Conservation (phyloP, 2,113 vertebrate species). For the Octodon degus region DNA sequence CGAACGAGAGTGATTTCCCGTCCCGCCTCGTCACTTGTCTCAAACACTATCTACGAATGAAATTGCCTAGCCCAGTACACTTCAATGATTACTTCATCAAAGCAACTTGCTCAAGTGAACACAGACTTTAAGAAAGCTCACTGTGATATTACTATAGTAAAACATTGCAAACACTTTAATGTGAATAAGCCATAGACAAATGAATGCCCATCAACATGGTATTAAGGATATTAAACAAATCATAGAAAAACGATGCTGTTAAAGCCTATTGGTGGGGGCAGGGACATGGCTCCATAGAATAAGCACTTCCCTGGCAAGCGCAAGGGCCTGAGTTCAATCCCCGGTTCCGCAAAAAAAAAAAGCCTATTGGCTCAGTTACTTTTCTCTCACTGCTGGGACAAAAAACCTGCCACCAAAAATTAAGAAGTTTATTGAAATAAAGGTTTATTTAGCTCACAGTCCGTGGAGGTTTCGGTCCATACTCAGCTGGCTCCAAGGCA, state of each 20-base stretch:
- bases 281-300: too few relatives aligned
- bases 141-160: neutral
- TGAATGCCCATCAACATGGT: rapidly evolving
- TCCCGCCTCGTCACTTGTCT: neutral
- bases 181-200: neutral
- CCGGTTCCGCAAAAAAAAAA: too few relatives aligned
- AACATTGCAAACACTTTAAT: neutral
- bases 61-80: neutral
- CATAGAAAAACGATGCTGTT: neutral
- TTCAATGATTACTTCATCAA: neutral
- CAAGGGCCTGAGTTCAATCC: too few relatives aligned
- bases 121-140: neutral
- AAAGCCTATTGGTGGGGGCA: neutral
- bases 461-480: too few relatives aligned
- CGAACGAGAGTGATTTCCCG: neutral
- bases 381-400: too few relatives aligned
- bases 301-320: too few relatives aligned
- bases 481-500: too few relatives aligned
- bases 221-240: neutral
- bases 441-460: too few relatives aligned
- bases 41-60: neutral
- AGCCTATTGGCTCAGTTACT: too few relatives aligned
- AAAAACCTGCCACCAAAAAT: too few relatives aligned
- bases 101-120: neutral
- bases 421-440: too few relatives aligned